Base-by-base conservation (phyloP, 1,140 invertebrate genomes). In the Drosophila lacteicornis region DNA sequence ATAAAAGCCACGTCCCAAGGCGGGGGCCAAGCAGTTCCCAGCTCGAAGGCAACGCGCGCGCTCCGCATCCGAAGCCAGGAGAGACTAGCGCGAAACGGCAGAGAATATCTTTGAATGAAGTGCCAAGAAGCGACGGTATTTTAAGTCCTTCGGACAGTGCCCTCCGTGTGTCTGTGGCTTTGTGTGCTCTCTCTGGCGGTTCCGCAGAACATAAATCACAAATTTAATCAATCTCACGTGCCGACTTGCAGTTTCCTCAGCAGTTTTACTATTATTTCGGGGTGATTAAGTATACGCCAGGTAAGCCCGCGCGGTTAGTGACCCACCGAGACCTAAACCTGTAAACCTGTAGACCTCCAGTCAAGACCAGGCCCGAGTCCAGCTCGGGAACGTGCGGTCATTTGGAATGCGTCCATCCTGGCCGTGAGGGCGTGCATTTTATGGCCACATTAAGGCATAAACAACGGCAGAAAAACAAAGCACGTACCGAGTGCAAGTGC, bases 191-290 rank as follows among this genome's bases (percentile, higher is more conserved):
- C 33, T 36, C 33, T 33, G 30, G 19, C 62, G 59, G 40, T 27
- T 63, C 19, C 22, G 11, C 25, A n/a, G 36, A 62, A 70, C 70
- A 88, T 87, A 87, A 87, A 80, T 87, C 84, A 84, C 65, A 58
- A 77, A 63, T 67, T 80, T 80, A 84, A 87, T 88, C 85, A 87
- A 87, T 84, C 84, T 84, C 77, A 82, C 83, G 75, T 87, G 83
- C 75, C 62, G 76, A 50, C 38, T 67, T 62, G 67, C 73, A 62
- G 66, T 79, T 83, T 62, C 56, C 67, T 70, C 42, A 33, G 17
- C 43, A 51, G 68, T 36, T 57, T 33, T 46, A 40, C 56, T 22
- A 65, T 19, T 67, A 36, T 55, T 75, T 36, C 74, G 46, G 33
- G 57, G 71, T 80, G 76, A 87, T 87, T 80, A 87, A 80, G 77